Conservation (phyloP, 2,113 vertebrate species). For the Melanerpes formicivorus region DNA sequence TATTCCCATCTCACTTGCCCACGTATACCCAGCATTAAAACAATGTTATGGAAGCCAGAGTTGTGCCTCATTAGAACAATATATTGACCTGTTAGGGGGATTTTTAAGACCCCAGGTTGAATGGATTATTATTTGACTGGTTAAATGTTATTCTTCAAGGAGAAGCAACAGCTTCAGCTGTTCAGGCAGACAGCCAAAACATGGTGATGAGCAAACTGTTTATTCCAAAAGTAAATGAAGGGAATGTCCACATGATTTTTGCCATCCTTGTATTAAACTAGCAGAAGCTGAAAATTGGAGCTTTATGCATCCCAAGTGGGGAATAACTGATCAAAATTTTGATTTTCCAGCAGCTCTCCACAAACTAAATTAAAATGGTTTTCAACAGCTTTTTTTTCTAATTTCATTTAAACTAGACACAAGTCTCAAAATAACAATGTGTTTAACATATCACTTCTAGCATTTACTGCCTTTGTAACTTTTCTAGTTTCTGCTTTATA, state of each 20-base stretch:
- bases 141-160: conserved; percentile 57
- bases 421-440: conserved; percentile 10
- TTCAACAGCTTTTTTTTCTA: conserved; percentile 1
- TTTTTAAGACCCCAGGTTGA: conserved; percentile 7
- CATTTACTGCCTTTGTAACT: conserved; percentile 3
- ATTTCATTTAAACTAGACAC: conserved; percentile 5
- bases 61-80: conserved; percentile 9
- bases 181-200: conserved; percentile 33
- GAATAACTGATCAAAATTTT: conserved; percentile 19
- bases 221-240: conserved; percentile 27
- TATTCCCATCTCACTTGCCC: conserved; percentile 47
- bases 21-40: conserved; percentile 2
- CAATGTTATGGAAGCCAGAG: not conserved
- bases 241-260: conserved; percentile 44
- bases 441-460: not conserved
- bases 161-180: conserved; percentile 23
- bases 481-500: conserved; percentile 19
- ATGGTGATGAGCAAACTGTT: conserved; percentile 49
- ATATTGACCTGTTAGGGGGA: not conserved
- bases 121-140: conserved; percentile 25
- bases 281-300: conserved; percentile 26
- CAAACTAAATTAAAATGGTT: conserved; percentile 28
- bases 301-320: not conserved
- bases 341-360: conserved; percentile 14
- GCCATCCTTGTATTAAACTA: conserved; percentile 38